phyloP scores from a whole-genome alignment of 2,113 vertebrate genomes.

The Pachycephala philippinensis region DNA sequence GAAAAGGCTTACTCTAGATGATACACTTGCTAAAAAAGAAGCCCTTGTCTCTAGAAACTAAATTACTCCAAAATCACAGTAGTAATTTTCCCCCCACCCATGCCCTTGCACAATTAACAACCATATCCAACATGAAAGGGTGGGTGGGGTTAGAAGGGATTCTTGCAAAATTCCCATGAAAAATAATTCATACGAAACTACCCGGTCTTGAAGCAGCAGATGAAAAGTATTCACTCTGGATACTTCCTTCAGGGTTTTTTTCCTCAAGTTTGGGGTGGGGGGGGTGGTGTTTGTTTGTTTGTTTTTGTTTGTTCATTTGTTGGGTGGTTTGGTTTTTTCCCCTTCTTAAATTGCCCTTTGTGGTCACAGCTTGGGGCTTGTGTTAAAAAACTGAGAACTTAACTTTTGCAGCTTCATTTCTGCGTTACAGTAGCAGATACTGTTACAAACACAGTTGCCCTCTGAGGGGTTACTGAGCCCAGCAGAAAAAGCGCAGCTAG shows the following conservation, averaged over 20 bases:
- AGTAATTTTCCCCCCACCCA: slow-evolving; percentile 33
- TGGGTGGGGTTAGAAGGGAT: slow-evolving; percentile 40
- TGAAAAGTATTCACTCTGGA: neutral
- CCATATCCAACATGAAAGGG: slow-evolving; percentile 24
- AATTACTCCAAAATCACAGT: slow-evolving; percentile 20
- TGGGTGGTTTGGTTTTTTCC: neutral
- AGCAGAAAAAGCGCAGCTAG: neutral
- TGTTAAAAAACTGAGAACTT: neutral
- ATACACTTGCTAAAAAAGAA: neutral
- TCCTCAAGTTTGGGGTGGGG: neutral
- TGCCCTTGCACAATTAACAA: slow-evolving; percentile 26
- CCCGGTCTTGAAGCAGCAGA: neutral
- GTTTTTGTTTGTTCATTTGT: neutral
- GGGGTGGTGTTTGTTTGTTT: neutral
- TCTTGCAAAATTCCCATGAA: slow-evolving; percentile 50
- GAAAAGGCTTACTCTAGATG: neutral
- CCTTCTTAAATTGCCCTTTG: neutral
- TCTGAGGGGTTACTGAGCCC: neutral
- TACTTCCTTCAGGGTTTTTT: neutral
- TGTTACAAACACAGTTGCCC: neutral
- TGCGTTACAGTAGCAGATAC: neutral
- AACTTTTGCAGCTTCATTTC: neutral
- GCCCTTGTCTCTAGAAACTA: neutral
- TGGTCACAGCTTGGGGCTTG: neutral
- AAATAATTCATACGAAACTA: slow-evolving; percentile 15